Conservation (phyloP, 1,140 invertebrate genomes). For the Caenorhabditis brenneri region DNA sequence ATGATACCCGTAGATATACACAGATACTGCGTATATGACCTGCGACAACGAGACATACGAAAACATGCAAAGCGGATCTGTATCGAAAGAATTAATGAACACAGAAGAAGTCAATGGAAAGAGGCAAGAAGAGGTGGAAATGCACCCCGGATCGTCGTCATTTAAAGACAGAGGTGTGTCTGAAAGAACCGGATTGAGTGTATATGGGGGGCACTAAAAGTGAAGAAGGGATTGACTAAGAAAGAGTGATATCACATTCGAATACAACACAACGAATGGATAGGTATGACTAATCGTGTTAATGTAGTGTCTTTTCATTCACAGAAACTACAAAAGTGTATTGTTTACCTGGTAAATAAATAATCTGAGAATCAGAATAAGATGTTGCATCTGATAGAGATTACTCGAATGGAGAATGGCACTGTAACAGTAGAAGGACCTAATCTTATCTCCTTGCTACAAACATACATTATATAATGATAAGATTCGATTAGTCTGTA, state of each 20-base stretch:
- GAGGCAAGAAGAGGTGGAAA: neutral
- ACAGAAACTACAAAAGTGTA: neutral
- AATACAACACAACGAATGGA: neutral
- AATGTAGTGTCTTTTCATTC: neutral
- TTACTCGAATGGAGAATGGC: no score
- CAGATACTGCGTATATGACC: neutral
- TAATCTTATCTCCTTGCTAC: neutral
- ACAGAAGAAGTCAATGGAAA: neutral
- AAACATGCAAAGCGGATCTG: constrained; percentile 27
- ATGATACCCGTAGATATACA: constrained; percentile 37
- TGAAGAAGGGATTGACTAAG: neutral
- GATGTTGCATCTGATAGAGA: no score
- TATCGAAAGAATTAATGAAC: neutral
- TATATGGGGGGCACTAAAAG: neutral
- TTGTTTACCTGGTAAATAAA: neutral
- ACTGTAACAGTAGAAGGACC: no score
- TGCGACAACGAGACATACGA: neutral
- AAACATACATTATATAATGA: neutral
- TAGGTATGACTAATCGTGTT: constrained; percentile 23
- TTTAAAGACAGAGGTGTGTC: constrained; percentile 37
- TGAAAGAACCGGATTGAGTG: constrained; percentile 15
- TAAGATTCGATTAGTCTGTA: neutral
- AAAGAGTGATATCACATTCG: constrained; percentile 9
- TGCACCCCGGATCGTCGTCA: constrained; percentile 13
- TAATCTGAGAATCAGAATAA: neutral